Evolutionary conservation across 2,888 invertebrate genomes (phyloP), one percentile per base, ranked within the genome.

Genomic region (Elgonia sp.): DNA sequence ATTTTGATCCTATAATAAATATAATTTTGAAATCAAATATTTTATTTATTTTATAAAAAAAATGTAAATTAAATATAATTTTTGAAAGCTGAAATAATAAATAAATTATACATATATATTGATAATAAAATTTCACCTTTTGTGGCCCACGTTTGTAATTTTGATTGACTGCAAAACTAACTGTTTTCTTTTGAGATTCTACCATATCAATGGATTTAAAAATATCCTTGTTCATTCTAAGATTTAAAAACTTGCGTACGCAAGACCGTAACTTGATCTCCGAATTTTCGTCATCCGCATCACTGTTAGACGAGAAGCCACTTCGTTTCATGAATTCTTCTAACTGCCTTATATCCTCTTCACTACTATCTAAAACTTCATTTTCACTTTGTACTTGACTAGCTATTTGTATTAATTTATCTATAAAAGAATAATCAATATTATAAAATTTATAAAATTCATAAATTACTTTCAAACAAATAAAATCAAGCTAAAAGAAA

Each of bases 261-360:
- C 97, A 96, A 90, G 96, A 96, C 93, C 96, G 95, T 94, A 97
- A 95, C 94, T 96, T 96, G 87, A 97, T 95, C 93, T 97, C 97
- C 91, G 96, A 96, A 93, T 97, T 97, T 90, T 96, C 96, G 95
- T 96, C 96, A 20, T 97, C 96, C 92, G 96, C 96, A 89, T 97
- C 97, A 89, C 96, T 96, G 90, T 96, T 96, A 0, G 94, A 94
- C 84, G 96, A 96, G 87, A 97, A 95, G n/a, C 96, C 97, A 92
- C 97, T 97, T 83, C 96, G 95, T 94, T 97, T 97, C 82, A 97
- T 94, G 93, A 96, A 97, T 90, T 97, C 97, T 93, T 97, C 97
- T 84, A 97, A 93, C 92, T 97, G 97, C 88, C 96, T 96, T 72
- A 97, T 95, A 80, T 96, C 95, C 89, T 97, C 97, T n/a, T 95